These are phyloP conservation scores for Allenopithecus nigroviridis DNA, from an alignment of 2,797 vertebrate genomes.

Conservation along the genomic window DNA sequence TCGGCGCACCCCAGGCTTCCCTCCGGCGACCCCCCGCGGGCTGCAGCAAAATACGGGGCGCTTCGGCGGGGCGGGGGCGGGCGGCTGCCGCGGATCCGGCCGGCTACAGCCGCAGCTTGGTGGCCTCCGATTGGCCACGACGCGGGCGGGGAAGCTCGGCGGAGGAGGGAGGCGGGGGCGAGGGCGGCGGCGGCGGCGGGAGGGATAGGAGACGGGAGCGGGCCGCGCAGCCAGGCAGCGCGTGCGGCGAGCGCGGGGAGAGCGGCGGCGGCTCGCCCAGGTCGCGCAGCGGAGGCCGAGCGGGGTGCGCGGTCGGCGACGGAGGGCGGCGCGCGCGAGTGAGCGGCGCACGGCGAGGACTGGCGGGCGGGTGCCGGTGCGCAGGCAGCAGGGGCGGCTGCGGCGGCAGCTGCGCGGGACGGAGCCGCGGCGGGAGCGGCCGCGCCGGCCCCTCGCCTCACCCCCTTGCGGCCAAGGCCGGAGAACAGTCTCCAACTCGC, in stretches of 20 bases:
- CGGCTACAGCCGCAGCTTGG: slow-evolving; percentile 55
- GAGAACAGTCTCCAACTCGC: slow-evolving; percentile 22
- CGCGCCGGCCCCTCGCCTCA: neutral
- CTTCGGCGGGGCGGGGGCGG: slow-evolving; percentile 56
- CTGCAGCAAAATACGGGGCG: slow-evolving; percentile 59
- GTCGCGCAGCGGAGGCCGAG: slow-evolving; percentile 61
- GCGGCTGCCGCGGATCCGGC: slow-evolving; percentile 54
- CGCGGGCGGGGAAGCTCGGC: slow-evolving; percentile 74
- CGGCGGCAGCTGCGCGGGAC: slow-evolving; percentile 30
- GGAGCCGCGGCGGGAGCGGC: neutral
- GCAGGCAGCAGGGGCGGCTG: neutral
- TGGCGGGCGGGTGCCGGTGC: neutral
- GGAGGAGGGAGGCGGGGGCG: slow-evolving; percentile 50
- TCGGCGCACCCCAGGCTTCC: neutral
- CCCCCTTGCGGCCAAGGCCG: neutral
- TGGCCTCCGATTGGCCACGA: slow-evolving; percentile 80
- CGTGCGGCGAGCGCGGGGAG: slow-evolving; percentile 46
- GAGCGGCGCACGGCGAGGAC: neutral
- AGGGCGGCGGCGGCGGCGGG: slow-evolving; percentile 33
- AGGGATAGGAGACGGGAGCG: slow-evolving; percentile 25
- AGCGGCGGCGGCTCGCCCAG: slow-evolving; percentile 57
- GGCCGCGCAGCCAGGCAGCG: slow-evolving; percentile 72
- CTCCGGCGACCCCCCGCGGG: slow-evolving; percentile 64
- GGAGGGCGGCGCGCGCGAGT: neutral
- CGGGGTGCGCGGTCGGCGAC: slow-evolving; percentile 61